Percentiles rank a stretch among this genome's conserved stretches.
These are phyloP conservation scores for Aptenodytes patagonicus DNA, from an alignment of 2,113 vertebrate genomes.

Conservation along the genomic window DNA sequence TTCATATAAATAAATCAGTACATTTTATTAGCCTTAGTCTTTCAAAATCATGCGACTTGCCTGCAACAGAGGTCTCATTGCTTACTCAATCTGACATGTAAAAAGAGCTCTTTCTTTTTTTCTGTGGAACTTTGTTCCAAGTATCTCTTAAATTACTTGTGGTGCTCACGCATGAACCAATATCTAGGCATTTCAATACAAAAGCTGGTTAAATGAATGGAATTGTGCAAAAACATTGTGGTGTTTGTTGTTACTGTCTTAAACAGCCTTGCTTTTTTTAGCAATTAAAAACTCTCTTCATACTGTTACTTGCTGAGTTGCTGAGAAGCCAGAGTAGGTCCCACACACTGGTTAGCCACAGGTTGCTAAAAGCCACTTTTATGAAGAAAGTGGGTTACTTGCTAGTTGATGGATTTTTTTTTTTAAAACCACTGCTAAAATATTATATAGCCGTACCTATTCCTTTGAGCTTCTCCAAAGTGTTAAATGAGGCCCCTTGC, in stretches of 20 bases:
- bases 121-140: conserved; percentile 4
- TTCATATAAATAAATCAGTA: conserved; percentile 40
- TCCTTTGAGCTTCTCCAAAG: background rate
- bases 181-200: background rate
- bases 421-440: background rate
- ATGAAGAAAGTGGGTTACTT: background rate
- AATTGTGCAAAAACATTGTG: background rate
- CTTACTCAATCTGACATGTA: background rate
- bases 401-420: background rate
- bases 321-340: background rate
- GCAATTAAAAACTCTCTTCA: background rate
- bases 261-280: background rate
- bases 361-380: background rate
- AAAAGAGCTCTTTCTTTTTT: conserved; percentile 7
- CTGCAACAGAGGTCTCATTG: conserved; percentile 29
- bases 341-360: background rate
- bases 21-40: conserved; percentile 21
- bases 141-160: background rate
- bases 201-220: background rate
- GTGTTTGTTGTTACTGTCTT: background rate
- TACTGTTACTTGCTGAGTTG: background rate
- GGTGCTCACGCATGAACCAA: background rate
- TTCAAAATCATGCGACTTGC: background rate
- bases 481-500: background rate
- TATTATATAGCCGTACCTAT: background rate